A percentile compares a stretch with the other conserved stretches of the same genome.
Evolutionary conservation across 1,140 invertebrate species (phyloP).

Genomic region (Homalodisca vitripennis): DNA sequence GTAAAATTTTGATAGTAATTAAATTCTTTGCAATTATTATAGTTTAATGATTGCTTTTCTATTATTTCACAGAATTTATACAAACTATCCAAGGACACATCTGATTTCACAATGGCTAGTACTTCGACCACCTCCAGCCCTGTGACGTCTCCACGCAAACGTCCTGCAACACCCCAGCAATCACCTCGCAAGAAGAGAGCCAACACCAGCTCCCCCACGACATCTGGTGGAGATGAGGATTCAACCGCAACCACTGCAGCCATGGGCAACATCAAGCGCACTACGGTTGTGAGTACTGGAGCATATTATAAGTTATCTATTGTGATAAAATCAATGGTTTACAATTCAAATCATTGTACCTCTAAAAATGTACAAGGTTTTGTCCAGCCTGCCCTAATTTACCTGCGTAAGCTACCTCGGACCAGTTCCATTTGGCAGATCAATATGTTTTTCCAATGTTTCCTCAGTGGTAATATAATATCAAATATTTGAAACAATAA

Average conservation of each 20-base stretch:
- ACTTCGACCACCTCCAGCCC: neutral
- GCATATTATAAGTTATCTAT: neutral
- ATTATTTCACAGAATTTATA: slow-evolving; percentile 29
- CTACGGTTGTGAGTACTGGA: neutral
- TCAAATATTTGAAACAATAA: no score
- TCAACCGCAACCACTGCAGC: neutral
- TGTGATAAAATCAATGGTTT: neutral
- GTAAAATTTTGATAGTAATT: no score
- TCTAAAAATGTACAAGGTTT: neutral
- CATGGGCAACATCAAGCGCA: neutral
- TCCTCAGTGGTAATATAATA: no score
- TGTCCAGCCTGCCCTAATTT: no score
- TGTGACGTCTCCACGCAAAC: slow-evolving; percentile 20
- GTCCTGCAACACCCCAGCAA: neutral
- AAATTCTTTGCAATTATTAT: no score
- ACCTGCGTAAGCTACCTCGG: no score
- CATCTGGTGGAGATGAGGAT: no score
- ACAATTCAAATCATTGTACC: neutral
- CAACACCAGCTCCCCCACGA: neutral
- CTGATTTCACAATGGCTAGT: slow-evolving; percentile 32
- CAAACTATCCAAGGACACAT: slow-evolving; percentile 37
- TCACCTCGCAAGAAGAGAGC: slow-evolving; percentile 2
- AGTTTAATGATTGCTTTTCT: no score
- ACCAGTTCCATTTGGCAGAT: no score
- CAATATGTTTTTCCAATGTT: no score